Evolutionary conservation across 2,113 vertebrate species (phyloP).

Genomic region (Chaetops frenatus): DNA sequence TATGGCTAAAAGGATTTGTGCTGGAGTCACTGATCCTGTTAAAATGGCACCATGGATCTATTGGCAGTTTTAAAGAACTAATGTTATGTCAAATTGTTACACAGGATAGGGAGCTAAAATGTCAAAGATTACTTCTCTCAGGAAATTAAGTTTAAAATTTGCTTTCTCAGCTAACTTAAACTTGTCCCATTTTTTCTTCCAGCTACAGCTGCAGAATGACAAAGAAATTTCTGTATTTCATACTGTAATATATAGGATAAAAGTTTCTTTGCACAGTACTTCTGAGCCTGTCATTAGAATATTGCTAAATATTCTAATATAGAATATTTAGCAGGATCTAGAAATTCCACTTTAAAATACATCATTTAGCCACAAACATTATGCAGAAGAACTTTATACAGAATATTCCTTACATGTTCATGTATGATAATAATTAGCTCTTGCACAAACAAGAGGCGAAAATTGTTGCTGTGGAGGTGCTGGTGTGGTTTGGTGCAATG

Average conservation of each 20-base stretch:
- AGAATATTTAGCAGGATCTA: too few relatives aligned
- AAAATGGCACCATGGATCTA: background rate
- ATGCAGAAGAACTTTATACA: background rate
- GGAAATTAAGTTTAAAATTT: background rate
- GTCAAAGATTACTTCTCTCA: background rate
- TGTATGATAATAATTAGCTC: background rate
- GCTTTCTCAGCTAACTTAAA: background rate
- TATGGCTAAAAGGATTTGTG: background rate
- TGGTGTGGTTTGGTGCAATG: background rate
- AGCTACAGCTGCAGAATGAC: background rate
- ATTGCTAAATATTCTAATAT: slow-evolving; percentile 2
- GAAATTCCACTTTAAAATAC: background rate
- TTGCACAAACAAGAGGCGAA: background rate
- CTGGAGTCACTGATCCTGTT: background rate
- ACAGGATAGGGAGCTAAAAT: background rate
- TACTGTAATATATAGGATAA: background rate
- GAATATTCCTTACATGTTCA: background rate
- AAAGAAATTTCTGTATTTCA: background rate
- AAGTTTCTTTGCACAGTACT: background rate
- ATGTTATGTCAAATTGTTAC: background rate
- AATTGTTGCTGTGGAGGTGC: background rate
- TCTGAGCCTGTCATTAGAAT: background rate
- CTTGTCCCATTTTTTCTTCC: background rate
- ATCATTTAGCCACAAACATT: background rate
- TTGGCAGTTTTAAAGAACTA: background rate